These are phyloP conservation scores for Poicephalus gulielmi DNA, from an alignment of 2,113 vertebrate genomes.

Conservation along the genomic window DNA sequence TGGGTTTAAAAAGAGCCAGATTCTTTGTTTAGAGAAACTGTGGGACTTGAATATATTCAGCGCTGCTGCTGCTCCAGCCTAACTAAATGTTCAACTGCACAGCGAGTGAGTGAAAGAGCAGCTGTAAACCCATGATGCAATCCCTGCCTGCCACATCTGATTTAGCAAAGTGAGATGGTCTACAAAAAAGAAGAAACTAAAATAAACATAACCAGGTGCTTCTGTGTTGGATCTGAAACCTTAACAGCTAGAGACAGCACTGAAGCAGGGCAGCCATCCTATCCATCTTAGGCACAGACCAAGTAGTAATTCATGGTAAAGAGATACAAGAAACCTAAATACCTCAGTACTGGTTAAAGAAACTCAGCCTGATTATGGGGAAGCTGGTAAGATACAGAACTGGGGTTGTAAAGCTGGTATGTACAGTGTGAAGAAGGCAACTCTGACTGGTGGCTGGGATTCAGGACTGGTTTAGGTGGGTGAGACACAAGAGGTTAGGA, in stretches of 20 bases:
- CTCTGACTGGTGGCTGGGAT: background rate
- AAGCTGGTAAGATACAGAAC: background rate
- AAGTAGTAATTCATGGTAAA: slow-evolving; percentile 13
- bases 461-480: background rate
- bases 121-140: slow-evolving; percentile 15
- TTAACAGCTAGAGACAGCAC: background rate
- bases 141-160: slow-evolving; percentile 25
- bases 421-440: background rate
- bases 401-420: background rate
- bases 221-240: background rate
- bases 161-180: slow-evolving; percentile 8
- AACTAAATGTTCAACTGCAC: background rate
- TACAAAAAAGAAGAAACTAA: background rate
- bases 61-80: background rate
- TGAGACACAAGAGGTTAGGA: background rate
- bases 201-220: background rate
- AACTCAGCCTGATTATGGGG: background rate
- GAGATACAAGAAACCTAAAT: background rate
- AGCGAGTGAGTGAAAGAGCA: rapidly evolving
- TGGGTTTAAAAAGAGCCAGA: background rate
- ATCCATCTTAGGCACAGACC: background rate
- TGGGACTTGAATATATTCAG: background rate
- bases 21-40: background rate
- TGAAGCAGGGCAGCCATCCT: background rate
- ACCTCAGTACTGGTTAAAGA: background rate